A percentile compares a stretch with the other conserved stretches of the same genome.
These are phyloP conservation scores for Parasteatoda lunata DNA, from an alignment of 2,888 invertebrate genomes.

Conservation along the genomic window DNA sequence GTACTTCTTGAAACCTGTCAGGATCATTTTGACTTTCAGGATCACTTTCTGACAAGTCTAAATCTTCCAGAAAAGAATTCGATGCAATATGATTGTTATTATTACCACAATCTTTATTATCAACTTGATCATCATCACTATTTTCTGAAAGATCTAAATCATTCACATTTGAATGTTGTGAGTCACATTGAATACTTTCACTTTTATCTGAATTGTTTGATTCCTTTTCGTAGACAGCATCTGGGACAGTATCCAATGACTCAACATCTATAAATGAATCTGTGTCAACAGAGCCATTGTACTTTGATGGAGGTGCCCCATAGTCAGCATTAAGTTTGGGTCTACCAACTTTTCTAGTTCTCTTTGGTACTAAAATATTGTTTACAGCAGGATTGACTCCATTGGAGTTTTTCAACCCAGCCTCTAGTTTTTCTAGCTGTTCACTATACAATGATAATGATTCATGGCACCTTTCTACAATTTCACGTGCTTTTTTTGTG, in stretches of 20 bases:
- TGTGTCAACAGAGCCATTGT: constrained; percentile 28
- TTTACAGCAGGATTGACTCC: not conserved
- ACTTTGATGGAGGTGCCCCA: not conserved
- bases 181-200: constrained; percentile 4
- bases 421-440: constrained; percentile 30
- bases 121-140: not conserved
- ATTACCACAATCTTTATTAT: too few species aligned
- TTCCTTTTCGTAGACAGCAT: not conserved
- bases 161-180: not conserved
- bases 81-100: not conserved
- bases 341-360: constrained; percentile 14
- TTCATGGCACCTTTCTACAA: constrained; percentile 81
- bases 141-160: not conserved
- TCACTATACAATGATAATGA: constrained; percentile 39
- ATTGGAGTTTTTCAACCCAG: constrained; percentile 19
- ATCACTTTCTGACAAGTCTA: constrained; percentile 13
- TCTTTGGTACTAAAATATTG: not conserved
- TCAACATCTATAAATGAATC: constrained; percentile 53
- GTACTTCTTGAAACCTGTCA: too few species aligned
- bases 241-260: constrained; percentile 22
- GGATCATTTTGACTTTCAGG: not conserved
- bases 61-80: constrained; percentile 14
- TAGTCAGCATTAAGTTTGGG: not conserved
- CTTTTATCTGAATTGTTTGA: constrained; percentile 17
- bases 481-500: constrained; percentile 87